Evolutionary conservation across 2,888 invertebrate genomes (phyloP).

Genomic region (Geotrupes spiniger): DNA sequence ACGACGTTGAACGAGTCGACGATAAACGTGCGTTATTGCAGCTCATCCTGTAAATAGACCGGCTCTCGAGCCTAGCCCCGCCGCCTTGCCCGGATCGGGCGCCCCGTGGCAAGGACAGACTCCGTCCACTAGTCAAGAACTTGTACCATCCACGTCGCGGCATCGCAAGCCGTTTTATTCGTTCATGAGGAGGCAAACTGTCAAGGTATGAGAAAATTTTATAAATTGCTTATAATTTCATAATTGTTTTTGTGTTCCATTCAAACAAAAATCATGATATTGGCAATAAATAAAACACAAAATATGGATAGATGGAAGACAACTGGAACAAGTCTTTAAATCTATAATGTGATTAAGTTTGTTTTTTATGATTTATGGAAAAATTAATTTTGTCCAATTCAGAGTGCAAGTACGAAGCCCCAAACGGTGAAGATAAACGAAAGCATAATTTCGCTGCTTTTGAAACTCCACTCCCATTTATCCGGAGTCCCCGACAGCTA

Average conservation of each 20-base stretch:
- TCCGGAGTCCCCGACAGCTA: conserved; percentile 80
- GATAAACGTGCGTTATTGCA: background rate
- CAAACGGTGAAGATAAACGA: conserved; percentile 63
- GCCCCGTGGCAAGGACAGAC: conserved; percentile 13
- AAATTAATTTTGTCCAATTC: conserved; percentile 1
- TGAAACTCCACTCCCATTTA: conserved; percentile 88
- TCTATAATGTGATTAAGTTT: too few relatives aligned
- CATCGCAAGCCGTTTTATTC: conserved; percentile 30
- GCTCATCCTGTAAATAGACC: background rate
- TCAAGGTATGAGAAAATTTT: conserved; percentile 30
- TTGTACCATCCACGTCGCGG: conserved; percentile 51
- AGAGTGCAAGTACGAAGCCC: conserved; percentile 39
- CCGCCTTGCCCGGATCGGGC: conserved; percentile 6
- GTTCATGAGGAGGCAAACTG: conserved; percentile 36
- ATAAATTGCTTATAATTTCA: background rate
- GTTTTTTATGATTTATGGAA: background rate
- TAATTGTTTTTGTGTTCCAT: too few relatives aligned
- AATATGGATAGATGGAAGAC: too few relatives aligned
- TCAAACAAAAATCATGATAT: too few relatives aligned
- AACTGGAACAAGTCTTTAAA: too few relatives aligned
- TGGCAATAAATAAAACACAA: too few relatives aligned
- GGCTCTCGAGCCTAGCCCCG: background rate
- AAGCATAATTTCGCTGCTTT: conserved; percentile 83
- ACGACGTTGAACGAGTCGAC: background rate
- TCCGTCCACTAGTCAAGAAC: conserved; percentile 44